A percentile compares a stretch with the other conserved stretches of the same genome.
phyloP scores from a whole-genome alignment of 1,140 invertebrate genomes.

The Chelonus insularis region DNA sequence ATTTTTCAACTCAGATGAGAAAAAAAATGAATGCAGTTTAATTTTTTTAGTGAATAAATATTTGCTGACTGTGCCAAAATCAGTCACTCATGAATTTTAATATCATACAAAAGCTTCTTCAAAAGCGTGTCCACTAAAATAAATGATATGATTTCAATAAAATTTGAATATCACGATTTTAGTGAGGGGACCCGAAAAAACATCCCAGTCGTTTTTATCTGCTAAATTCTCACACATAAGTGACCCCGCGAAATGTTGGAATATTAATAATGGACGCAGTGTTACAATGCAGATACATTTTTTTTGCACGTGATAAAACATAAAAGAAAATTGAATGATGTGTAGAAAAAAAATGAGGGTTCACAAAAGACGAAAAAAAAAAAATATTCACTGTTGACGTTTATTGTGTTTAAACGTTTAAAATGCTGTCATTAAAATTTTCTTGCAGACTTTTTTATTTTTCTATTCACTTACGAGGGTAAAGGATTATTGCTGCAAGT shows the following conservation, averaged over 20 bases:
- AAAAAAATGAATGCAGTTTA: no score
- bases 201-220: no score
- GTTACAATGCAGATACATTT: conserved; percentile 30
- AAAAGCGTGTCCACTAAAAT: neutral
- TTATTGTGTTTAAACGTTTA: conserved; percentile 50
- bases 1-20: no score
- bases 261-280: conserved; percentile 38
- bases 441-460: conserved; percentile 27
- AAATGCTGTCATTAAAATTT: conserved; percentile 47
- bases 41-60: neutral
- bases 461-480: conserved; percentile 27
- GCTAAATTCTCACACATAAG: no score
- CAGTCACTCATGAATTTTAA: conserved; percentile 31
- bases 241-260: conserved; percentile 3
- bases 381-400: conserved; percentile 39
- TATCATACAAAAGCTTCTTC: conserved; percentile 29
- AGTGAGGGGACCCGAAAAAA: neutral
- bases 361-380: conserved; percentile 15
- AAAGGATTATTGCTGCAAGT: conserved; percentile 41
- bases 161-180: conserved; percentile 30
- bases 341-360: conserved; percentile 41
- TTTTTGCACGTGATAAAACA: conserved; percentile 23
- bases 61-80: neutral
- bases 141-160: conserved; percentile 26
- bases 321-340: conserved; percentile 40